Base-by-base conservation (phyloP, 2,888 invertebrate species). In the Gastracanthus pulcherrimus region DNA sequence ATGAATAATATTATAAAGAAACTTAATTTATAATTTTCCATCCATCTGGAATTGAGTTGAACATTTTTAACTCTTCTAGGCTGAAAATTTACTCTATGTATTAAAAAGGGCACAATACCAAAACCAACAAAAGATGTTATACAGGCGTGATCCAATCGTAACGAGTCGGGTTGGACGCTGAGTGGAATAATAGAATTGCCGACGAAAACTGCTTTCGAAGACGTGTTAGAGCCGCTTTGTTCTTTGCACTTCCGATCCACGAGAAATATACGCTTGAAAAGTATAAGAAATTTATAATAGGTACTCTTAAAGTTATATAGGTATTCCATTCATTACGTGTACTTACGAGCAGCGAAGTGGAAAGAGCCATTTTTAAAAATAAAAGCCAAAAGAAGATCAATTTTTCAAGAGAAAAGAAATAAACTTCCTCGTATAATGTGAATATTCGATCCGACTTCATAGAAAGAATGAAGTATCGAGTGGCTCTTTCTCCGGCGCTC, bases 231-330 rank as follows among this genome's bases (percentile, higher is more conserved):
- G 64, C 77, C 70, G 62, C 75, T 78, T 76, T 69, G 66, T 82
- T 80, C 70, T 83, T 78, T 77, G 67, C 75, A 83, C 60, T 77
- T 77, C 71, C 71, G 66, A 80, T 78, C 80, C 74, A 78, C 23
- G 38, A 72, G 36, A 76, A 70, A 76, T 66, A 70, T 74, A 60
- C 80, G 80, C 79, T 80, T 80, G 72, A 67, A 76, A 72, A 58
- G n/a, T 75, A 16, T 79, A 66, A 31, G 5, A 11, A 72, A 71
- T 51, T 13, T 23, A 26, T n/a, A n/a, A 34, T 31, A 70, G 9
- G 16, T 78, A 55, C 29, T 62, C 16, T 64, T 71, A 41, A 26
- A 16, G 26, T 31, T 23, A 60, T 48, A 26, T 51, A 72, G 23
- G 67, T 7, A 58, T 58, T 67, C 45, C 29, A 75, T 75, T 70